phyloP scores from a whole-genome alignment of 2,888 invertebrate genomes.

The Homarus gammarus region DNA sequence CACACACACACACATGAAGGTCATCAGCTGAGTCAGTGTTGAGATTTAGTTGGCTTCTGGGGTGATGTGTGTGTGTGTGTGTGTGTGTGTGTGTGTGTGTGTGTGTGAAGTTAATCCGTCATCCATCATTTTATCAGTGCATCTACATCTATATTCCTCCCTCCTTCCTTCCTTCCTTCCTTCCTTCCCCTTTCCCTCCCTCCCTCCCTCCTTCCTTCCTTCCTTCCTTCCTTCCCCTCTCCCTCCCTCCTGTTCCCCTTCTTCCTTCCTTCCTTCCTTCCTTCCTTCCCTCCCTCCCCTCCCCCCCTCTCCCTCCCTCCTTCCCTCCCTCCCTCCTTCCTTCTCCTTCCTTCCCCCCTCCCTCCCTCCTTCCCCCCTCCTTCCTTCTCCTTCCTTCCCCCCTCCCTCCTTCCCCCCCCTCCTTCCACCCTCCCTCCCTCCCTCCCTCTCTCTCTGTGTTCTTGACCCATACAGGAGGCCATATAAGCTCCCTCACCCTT shows the following conservation, averaged over 20 bases:
- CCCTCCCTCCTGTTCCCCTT: background rate
- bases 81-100: too few relatives aligned
- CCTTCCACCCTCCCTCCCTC: constrained; percentile 17
- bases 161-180: background rate
- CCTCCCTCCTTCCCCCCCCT: constrained; percentile 11
- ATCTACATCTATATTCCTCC: too few relatives aligned
- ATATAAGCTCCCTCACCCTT: background rate
- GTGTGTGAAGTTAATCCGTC: too few relatives aligned
- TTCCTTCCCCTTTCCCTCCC: background rate
- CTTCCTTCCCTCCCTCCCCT: constrained; percentile 26
- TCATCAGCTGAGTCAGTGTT: too few relatives aligned
- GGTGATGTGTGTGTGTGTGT: too few relatives aligned
- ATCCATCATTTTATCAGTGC: too few relatives aligned
- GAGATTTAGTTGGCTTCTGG: too few relatives aligned
- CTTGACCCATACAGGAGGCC: too few relatives aligned
- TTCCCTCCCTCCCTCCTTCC: constrained; percentile 20
- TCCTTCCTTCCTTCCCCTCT: background rate
- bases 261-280: constrained; percentile 18
- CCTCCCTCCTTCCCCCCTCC: too few relatives aligned
- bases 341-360: constrained; percentile 22
- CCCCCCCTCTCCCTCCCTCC: too few relatives aligned
- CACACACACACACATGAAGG: too few relatives aligned
- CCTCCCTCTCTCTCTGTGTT: background rate
- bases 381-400: background rate
- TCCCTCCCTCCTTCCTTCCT: background rate